phyloP scores from a whole-genome alignment of 2,888 invertebrate genomes.

The Choreutis nemorana region DNA sequence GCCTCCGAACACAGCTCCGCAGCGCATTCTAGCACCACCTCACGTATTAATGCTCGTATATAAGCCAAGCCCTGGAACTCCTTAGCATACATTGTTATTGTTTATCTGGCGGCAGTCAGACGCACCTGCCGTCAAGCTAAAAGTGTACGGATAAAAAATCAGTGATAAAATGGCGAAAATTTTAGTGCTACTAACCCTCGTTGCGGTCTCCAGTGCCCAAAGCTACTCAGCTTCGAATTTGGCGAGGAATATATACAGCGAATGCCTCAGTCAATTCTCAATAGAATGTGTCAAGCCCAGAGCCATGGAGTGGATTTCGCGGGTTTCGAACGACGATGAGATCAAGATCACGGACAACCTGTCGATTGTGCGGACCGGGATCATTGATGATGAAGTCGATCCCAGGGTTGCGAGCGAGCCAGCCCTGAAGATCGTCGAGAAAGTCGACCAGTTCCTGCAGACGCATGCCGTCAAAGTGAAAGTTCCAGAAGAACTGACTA shows the following conservation, averaged over 20 bases:
- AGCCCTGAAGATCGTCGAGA: conserved; percentile 70
- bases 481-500: conserved; percentile 71
- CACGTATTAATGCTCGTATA: conserved; percentile 68
- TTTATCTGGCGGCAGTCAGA: conserved; percentile 46
- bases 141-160: conserved; percentile 21
- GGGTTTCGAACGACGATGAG: conserved; percentile 71
- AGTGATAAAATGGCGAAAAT: conserved; percentile 53
- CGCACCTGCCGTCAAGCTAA: conserved; percentile 42
- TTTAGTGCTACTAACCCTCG: conserved; percentile 45
- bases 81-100: conserved; percentile 58
- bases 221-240: conserved; percentile 69
- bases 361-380: conserved; percentile 71
- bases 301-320: conserved; percentile 77
- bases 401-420: conserved; percentile 63
- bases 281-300: conserved; percentile 81
- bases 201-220: conserved; percentile 40
- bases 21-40: conserved; percentile 42
- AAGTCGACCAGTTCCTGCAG: conserved; percentile 77
- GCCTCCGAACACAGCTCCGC: conserved; percentile 36
- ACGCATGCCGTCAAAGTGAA: conserved; percentile 79
- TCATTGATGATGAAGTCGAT: conserved; percentile 36
- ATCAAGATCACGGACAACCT: conserved; percentile 81
- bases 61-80: conserved; percentile 59
- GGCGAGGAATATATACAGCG: conserved; percentile 70
- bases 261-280: conserved; percentile 74